These are phyloP conservation scores for Neostethus bicornis DNA, from an alignment of 2,797 vertebrate genomes.

Conservation along the genomic window DNA sequence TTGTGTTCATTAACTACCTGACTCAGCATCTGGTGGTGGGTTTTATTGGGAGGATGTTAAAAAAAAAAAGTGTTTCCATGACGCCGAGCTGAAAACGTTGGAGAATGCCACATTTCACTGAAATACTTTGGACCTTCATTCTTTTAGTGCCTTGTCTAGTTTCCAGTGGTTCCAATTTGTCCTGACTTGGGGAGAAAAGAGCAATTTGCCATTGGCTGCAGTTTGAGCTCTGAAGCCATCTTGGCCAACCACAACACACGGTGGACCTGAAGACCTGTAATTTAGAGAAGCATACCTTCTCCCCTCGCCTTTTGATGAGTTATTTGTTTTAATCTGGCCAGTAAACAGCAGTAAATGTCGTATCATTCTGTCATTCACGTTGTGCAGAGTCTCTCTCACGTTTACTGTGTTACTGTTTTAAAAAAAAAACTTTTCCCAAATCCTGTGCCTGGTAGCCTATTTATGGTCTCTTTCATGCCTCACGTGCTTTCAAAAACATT, in stretches of 20 bases:
- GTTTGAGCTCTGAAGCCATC: constrained; percentile 53
- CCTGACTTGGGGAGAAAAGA: constrained; percentile 44
- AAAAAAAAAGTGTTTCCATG: constrained; percentile 30
- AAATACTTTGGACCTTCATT: constrained; percentile 39
- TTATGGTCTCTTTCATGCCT: constrained; percentile 75
- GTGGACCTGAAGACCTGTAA: constrained; percentile 73
- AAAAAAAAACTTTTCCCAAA: constrained; percentile 60
- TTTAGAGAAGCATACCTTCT: constrained; percentile 69
- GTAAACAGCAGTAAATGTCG: constrained; percentile 52
- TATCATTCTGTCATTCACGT: constrained; percentile 50
- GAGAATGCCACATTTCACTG: constrained; percentile 32
- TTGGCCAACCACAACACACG: constrained; percentile 72
- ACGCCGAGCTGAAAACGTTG: constrained; percentile 15
- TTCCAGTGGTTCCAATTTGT: constrained; percentile 51
- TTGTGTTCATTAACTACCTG: constrained; percentile 43
- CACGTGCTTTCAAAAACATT: constrained; percentile 74
- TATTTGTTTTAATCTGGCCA: constrained; percentile 58
- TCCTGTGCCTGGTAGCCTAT: constrained; percentile 67
- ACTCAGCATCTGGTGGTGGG: constrained; percentile 49
- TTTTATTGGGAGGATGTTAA: constrained; percentile 23
- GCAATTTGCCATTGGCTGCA: constrained; percentile 55
- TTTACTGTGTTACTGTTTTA: constrained; percentile 53
- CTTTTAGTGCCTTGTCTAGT: constrained; percentile 35
- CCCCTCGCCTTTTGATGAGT: constrained; percentile 66
- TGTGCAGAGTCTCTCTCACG: constrained; percentile 58